Conservation (phyloP, 2,888 invertebrate genomes). For the Acanthococcus lagerstroemiae region DNA sequence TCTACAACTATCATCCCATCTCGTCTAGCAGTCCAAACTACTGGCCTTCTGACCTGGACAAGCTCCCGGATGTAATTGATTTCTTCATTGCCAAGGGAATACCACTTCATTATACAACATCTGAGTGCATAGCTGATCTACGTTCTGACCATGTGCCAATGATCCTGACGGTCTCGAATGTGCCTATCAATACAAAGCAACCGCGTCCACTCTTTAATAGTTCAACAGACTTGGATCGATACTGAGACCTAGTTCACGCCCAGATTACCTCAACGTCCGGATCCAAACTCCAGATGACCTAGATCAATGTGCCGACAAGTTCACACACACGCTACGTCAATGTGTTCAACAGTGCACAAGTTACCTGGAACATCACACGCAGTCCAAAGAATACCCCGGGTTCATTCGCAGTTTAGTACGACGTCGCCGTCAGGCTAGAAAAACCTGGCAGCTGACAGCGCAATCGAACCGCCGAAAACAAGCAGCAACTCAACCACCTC, state of each 20-base stretch:
- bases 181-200: background rate
- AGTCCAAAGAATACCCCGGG: background rate
- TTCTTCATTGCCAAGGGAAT: background rate
- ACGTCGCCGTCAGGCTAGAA: background rate
- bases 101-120: background rate
- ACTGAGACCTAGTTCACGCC: background rate
- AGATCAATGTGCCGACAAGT: background rate
- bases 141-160: background rate
- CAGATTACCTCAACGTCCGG: background rate
- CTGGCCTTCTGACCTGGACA: background rate
- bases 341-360: background rate
- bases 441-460: background rate
- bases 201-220: background rate
- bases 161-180: background rate
- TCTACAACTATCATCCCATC: background rate
- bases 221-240: background rate
- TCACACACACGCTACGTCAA: background rate
- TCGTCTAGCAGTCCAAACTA: background rate
- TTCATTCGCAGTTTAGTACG: background rate
- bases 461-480: background rate
- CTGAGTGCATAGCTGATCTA: background rate
- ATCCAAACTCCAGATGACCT: background rate
- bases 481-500: background rate
- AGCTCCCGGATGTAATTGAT: background rate
- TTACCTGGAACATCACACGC: background rate